phyloP scores from a whole-genome alignment of 1,140 invertebrate species.

The Eriocheir sinensis region DNA sequence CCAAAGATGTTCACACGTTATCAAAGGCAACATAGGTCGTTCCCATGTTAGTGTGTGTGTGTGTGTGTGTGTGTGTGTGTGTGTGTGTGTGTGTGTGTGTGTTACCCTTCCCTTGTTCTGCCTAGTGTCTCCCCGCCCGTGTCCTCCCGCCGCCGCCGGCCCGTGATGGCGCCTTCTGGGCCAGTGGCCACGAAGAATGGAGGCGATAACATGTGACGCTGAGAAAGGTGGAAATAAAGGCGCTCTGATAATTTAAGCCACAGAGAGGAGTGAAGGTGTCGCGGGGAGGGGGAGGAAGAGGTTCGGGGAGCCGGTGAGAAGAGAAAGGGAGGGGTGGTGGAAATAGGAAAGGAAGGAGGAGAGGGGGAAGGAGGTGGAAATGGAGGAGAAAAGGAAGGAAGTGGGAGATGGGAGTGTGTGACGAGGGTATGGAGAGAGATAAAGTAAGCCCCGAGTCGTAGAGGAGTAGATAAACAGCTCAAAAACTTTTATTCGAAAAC shows the following conservation, averaged over 20 bases:
- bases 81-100: no score
- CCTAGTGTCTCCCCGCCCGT: neutral
- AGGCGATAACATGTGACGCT: constrained; percentile 48
- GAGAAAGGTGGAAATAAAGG: constrained; percentile 50
- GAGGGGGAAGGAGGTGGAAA: neutral
- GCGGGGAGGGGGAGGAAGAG: neutral
- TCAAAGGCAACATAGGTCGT: no score
- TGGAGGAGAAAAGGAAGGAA: neutral
- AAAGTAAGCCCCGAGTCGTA: neutral
- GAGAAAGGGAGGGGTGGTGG: neutral
- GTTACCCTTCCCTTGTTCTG: neutral
- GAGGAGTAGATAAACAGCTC: neutral
- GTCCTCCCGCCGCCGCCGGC: neutral
- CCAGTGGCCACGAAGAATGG: constrained; percentile 41
- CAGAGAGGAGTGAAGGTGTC: neutral
- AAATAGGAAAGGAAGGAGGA: neutral
- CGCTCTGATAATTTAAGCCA: constrained; percentile 30
- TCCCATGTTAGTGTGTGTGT: neutral
- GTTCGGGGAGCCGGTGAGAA: neutral
- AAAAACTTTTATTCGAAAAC: neutral
- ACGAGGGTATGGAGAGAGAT: neutral
- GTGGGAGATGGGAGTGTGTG: neutral
- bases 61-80: neutral
- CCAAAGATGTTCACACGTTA: no score
- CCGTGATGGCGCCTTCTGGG: constrained; percentile 18